These are phyloP conservation scores for Agrotis ipsilon DNA, from an alignment of 2,888 invertebrate species.

Conservation along the genomic window DNA sequence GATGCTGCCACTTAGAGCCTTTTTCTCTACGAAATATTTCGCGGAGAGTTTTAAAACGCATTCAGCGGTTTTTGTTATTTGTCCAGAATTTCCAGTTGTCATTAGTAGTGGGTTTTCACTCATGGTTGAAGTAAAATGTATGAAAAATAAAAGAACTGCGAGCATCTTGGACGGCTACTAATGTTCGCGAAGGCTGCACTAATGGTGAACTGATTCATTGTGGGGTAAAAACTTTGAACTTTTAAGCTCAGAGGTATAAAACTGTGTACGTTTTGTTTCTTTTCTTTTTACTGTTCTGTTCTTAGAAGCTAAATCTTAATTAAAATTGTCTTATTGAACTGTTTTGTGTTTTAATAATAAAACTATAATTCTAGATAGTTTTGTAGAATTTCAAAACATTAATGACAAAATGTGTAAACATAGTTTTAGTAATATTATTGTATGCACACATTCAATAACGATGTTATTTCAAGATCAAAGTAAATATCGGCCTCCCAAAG, in stretches of 20 bases:
- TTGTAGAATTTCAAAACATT: not conserved
- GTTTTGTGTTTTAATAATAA: not conserved
- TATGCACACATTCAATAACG: not conserved
- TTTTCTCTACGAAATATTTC: constrained; percentile 89
- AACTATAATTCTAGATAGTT: no score
- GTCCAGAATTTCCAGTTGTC: constrained; percentile 80
- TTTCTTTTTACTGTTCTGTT: not conserved
- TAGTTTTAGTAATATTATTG: no score
- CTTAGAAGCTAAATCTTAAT: not conserved
- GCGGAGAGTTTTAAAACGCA: constrained; percentile 89
- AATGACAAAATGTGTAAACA: not conserved
- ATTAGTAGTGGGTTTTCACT: constrained; percentile 81
- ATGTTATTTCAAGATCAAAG: constrained; percentile 25
- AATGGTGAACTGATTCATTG: constrained; percentile 53
- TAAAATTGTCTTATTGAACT: not conserved
- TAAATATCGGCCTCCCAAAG: constrained; percentile 6
- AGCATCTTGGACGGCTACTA: constrained; percentile 69
- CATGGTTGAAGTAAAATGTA: constrained; percentile 70
- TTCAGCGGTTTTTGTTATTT: constrained; percentile 85
- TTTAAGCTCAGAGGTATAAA: constrained; percentile 53
- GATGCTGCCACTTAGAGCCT: constrained; percentile 88
- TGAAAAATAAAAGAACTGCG: constrained; percentile 68
- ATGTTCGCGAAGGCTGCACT: constrained; percentile 50
- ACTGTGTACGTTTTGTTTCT: constrained; percentile 33
- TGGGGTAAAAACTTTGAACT: constrained; percentile 66